Percentiles rank a stretch among this genome's conserved stretches.
Conservation (phyloP, 2,113 vertebrate genomes). For the Ailuropoda melanoleuca region DNA sequence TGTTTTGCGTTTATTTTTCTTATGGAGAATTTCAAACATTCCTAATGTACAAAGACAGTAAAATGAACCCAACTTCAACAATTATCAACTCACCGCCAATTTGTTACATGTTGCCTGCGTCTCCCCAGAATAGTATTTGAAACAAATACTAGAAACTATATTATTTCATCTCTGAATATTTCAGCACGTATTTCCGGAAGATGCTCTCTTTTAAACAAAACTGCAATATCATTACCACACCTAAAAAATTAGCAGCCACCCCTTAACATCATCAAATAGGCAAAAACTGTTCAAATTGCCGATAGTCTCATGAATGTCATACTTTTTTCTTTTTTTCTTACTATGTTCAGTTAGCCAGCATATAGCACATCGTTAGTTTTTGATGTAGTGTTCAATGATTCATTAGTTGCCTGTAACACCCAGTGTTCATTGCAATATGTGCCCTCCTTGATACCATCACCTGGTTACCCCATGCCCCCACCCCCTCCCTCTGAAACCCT, state of each 20-base stretch:
- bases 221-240: background rate
- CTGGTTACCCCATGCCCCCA: too few relatives aligned
- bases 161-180: background rate
- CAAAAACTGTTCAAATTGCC: background rate
- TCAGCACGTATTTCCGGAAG: background rate
- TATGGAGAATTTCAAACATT: background rate
- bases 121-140: background rate
- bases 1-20: background rate
- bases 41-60: background rate
- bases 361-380: too few relatives aligned
- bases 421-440: too few relatives aligned
- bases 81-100: background rate
- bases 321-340: background rate
- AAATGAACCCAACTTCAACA: background rate
- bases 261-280: background rate
- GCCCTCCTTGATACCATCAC: too few relatives aligned
- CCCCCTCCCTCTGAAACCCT: too few relatives aligned
- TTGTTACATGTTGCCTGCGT: background rate
- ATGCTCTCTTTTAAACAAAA: background rate
- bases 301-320: background rate
- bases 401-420: too few relatives aligned
- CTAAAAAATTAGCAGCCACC: background rate
- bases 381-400: too few relatives aligned
- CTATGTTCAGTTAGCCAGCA: too few relatives aligned
- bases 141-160: background rate